These are phyloP conservation scores for Struthidea cinerea DNA, from an alignment of 2,113 vertebrate species.

Conservation along the genomic window DNA sequence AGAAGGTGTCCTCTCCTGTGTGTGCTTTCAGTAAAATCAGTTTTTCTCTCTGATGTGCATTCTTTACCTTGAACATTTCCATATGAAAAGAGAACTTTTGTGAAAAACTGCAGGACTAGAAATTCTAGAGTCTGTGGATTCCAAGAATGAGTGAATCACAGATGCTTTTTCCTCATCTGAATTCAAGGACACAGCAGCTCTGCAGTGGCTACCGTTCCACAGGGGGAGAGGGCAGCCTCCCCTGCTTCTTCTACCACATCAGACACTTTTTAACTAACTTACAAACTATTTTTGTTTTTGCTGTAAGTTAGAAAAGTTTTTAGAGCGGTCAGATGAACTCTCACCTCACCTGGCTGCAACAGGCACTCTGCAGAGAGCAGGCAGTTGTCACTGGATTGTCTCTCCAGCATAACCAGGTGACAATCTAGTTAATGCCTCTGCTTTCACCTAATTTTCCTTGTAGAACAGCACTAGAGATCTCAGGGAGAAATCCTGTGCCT, in stretches of 20 bases:
- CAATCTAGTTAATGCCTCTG: background rate
- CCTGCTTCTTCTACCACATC: background rate
- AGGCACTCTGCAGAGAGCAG: background rate
- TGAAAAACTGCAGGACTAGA: background rate
- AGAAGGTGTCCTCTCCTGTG: background rate
- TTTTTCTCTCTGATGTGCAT: background rate
- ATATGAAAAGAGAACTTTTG: slow-evolving; percentile 7
- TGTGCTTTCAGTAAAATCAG: background rate
- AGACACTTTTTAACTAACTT: background rate
- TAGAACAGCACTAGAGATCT: background rate
- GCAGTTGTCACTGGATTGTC: background rate
- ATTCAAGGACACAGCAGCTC: background rate
- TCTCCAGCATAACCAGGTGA: background rate
- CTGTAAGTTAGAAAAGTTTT: background rate
- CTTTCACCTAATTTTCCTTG: background rate
- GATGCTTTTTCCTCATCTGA: background rate
- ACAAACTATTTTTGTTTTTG: background rate
- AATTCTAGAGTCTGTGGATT: background rate
- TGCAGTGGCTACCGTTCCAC: background rate
- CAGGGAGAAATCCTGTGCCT: background rate
- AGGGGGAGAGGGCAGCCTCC: background rate
- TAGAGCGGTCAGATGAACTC: background rate
- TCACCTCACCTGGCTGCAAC: background rate
- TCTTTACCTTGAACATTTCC: slow-evolving; percentile 2
- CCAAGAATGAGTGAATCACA: background rate